phyloP scores from a whole-genome alignment of 2,113 vertebrate species.

The Procavia capensis region DNA sequence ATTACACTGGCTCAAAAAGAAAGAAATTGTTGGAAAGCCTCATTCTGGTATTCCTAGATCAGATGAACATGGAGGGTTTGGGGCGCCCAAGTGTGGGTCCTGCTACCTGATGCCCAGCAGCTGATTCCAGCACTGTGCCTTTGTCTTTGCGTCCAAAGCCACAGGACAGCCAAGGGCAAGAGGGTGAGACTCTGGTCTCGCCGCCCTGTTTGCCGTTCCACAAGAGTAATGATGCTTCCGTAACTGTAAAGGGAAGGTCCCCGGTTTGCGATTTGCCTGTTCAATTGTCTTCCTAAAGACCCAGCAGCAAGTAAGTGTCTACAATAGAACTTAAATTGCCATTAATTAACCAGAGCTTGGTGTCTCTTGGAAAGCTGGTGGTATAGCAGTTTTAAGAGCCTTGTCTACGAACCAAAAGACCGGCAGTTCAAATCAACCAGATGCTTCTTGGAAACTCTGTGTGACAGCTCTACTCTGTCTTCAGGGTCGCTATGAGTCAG shows the following conservation, averaged over 20 bases:
- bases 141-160: rapidly evolving
- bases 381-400: too few species aligned
- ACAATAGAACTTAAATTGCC: not conserved
- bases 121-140: too few species aligned
- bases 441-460: too few species aligned
- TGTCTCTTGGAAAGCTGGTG: too few species aligned
- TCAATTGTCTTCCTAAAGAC: not conserved
- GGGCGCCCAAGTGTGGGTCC: not conserved
- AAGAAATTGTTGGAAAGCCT: constrained; percentile 12
- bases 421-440: too few species aligned
- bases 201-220: not conserved
- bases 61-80: constrained; percentile 22
- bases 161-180: not conserved
- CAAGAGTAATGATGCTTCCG: not conserved
- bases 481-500: too few species aligned
- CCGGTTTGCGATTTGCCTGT: too few species aligned
- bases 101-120: too few species aligned
- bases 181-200: not conserved
- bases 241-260: rapidly evolving
- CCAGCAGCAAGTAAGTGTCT: not conserved
- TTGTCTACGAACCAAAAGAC: too few species aligned
- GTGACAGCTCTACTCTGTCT: too few species aligned
- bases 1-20: too few species aligned
- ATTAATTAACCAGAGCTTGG: not conserved
- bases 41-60: constrained; percentile 59